These are phyloP conservation scores for Illadopsis cleaveri DNA, from an alignment of 2,113 vertebrate species.

Conservation along the genomic window DNA sequence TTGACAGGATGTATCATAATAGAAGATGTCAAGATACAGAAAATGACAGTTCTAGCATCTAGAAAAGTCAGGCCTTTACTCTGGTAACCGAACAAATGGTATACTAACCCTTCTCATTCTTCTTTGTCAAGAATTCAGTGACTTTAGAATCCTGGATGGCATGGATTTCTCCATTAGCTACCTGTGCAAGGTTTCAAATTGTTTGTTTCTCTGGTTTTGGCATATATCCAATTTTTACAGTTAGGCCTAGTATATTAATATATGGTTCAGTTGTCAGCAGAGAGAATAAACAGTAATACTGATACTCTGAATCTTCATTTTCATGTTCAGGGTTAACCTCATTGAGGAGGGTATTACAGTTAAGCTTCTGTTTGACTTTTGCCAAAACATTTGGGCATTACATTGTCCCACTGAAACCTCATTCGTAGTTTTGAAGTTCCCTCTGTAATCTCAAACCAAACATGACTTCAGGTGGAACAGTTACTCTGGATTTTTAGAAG, in stretches of 20 bases:
- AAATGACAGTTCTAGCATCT: neutral
- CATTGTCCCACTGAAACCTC: neutral
- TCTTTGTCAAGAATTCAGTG: neutral
- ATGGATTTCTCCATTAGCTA: neutral
- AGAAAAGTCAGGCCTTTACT: neutral
- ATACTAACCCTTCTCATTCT: neutral
- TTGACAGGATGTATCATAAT: neutral
- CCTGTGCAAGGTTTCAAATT: neutral
- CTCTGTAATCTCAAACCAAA: neutral
- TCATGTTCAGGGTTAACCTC: neutral
- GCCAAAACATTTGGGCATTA: neutral
- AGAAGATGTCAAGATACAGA: neutral
- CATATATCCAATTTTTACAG: rapidly evolving
- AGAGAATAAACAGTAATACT: neutral
- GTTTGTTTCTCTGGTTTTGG: neutral
- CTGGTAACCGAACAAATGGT: neutral
- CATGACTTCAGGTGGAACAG: neutral
- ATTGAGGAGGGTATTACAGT: neutral
- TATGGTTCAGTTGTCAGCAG: neutral
- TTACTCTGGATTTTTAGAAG: neutral
- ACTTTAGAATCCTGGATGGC: neutral
- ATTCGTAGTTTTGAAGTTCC: neutral
- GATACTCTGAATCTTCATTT: neutral
- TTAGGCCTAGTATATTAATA: neutral
- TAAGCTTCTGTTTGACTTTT: neutral